Evolutionary conservation across 2,888 invertebrate genomes (phyloP).

Genomic region (Aporophyla nigra): DNA sequence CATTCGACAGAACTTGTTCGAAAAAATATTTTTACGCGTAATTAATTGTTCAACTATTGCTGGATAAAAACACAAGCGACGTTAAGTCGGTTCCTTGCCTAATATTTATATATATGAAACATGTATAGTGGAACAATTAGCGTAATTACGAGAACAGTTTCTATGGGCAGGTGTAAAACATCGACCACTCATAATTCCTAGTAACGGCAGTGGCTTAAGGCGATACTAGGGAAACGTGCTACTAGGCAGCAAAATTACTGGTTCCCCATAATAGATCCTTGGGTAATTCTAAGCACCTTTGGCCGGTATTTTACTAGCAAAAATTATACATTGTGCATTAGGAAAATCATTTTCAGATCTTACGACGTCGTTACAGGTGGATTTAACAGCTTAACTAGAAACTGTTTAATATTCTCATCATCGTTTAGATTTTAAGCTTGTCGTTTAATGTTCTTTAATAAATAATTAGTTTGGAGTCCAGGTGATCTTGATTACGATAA

Average conservation of each 20-base stretch:
- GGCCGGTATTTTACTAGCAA: constrained; percentile 79
- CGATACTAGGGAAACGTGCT: constrained; percentile 86
- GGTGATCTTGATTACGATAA: neutral
- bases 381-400: constrained; percentile 15
- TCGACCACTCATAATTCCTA: constrained; percentile 86
- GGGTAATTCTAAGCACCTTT: constrained; percentile 85
- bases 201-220: constrained; percentile 88
- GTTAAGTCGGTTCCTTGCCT: constrained; percentile 59
- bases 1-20: constrained; percentile 13
- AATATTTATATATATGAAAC: constrained; percentile 70
- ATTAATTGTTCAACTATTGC: constrained; percentile 48
- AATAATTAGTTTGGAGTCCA: constrained; percentile 3
- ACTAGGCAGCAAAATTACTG: constrained; percentile 86
- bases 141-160: constrained; percentile 87
- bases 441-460: constrained; percentile 6
- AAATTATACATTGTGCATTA: constrained; percentile 66
- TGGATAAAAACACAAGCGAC: constrained; percentile 60
- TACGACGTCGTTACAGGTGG: constrained; percentile 25
- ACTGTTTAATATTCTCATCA: constrained; percentile 15
- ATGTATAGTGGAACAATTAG: constrained; percentile 82
- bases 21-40: constrained; percentile 46
- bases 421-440: constrained; percentile 2
- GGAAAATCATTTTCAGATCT: constrained; percentile 56
- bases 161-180: constrained; percentile 87
- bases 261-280: constrained; percentile 84